These are phyloP conservation scores for Cerceris ruficornis DNA, from an alignment of 2,888 invertebrate species.

Conservation along the genomic window DNA sequence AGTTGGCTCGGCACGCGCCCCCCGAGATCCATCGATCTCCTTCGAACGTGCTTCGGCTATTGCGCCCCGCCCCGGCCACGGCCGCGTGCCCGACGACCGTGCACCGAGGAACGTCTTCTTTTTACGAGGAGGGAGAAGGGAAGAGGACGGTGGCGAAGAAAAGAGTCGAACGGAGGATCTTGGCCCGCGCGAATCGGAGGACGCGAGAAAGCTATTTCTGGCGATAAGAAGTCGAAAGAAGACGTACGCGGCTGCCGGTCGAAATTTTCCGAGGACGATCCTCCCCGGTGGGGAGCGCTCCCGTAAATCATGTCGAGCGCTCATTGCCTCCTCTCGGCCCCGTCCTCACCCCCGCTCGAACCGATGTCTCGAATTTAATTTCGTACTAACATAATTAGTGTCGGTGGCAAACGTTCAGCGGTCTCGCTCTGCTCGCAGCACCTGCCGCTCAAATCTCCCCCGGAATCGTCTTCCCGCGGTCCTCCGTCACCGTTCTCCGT, in stretches of 20 bases:
- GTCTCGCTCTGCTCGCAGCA: constrained; percentile 80
- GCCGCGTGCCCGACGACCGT: too few relatives aligned
- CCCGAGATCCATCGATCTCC: constrained; percentile 18
- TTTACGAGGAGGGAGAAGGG: too few relatives aligned
- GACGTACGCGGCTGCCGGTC: not conserved
- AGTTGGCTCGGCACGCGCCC: constrained; percentile 13
- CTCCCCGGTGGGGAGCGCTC: constrained; percentile 20
- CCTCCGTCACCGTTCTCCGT: constrained; percentile 22
- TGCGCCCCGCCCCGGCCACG: not conserved
- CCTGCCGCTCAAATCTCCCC: constrained; percentile 72
- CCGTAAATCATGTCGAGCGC: constrained; percentile 61
- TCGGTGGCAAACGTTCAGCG: constrained; percentile 64
- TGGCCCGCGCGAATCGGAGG: too few relatives aligned
- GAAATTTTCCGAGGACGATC: not conserved
- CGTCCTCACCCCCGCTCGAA: constrained; percentile 23
- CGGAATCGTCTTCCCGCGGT: constrained; percentile 51
- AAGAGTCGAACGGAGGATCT: too few relatives aligned
- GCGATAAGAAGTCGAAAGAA: not conserved
- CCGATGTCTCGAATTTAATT: constrained; percentile 78
- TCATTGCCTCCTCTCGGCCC: constrained; percentile 43
- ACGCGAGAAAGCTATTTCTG: not conserved
- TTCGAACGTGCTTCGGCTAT: not conserved
- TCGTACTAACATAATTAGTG: constrained; percentile 78
- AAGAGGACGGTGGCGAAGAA: too few relatives aligned
- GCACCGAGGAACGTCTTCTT: not conserved